Evolutionary conservation across 1,140 invertebrate genomes (phyloP).

Genomic region (Euwallacea fornicatus): DNA sequence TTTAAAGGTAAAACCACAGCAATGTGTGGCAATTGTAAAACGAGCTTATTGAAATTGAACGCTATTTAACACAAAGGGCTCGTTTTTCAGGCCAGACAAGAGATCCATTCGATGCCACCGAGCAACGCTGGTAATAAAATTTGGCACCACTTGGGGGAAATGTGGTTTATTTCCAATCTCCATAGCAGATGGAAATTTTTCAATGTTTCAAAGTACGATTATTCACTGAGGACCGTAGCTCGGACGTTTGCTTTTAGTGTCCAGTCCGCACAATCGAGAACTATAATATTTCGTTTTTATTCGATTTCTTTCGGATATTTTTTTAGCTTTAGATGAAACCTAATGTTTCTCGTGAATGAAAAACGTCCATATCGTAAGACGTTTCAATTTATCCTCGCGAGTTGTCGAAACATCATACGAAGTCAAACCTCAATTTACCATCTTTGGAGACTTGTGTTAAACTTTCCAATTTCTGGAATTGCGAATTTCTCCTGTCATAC

Average conservation of each 20-base stretch:
- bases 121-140: constrained; percentile 2
- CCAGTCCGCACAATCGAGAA: neutral
- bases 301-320: neutral
- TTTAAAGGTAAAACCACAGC: too few species aligned
- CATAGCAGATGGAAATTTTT: constrained; percentile 9
- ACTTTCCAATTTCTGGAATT: too few species aligned
- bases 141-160: constrained; percentile 1
- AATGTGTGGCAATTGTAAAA: too few species aligned
- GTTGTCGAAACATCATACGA: too few species aligned
- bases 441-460: too few species aligned
- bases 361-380: too few species aligned
- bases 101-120: constrained; percentile 3
- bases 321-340: neutral
- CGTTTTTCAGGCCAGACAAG: constrained; percentile 1
- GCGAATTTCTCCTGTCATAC: too few species aligned
- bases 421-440: too few species aligned
- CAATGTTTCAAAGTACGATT: constrained; percentile 9
- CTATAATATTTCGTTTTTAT: neutral
- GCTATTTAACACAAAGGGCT: neutral
- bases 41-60: too few species aligned
- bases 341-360: neutral
- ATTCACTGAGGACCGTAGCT: neutral
- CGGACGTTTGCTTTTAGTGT: constrained; percentile 2
- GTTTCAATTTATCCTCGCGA: too few species aligned
- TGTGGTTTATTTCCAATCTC: constrained; percentile 3